Base-by-base conservation (phyloP, 2,888 invertebrate genomes). In the Microlaimidae sp. region DNA sequence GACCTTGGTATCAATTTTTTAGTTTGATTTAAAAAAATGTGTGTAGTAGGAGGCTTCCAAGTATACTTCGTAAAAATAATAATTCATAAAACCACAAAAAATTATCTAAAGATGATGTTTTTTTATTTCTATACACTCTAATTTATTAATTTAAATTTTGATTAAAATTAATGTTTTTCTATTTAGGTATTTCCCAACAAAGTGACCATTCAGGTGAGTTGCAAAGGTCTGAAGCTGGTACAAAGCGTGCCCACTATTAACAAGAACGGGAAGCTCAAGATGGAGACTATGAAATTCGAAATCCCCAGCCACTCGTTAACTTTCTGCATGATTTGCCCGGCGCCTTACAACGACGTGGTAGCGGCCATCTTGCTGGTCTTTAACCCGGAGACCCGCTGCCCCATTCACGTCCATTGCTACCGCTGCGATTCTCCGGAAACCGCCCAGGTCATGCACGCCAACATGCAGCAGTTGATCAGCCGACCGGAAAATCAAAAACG, bases 381-480 rank as follows among this genome's bases (percentile, higher is more conserved):
- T 70, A 93, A 93, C 75, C 90, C 92, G 0, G 81, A 86, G 53
- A 90, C 90, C 7, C 83, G 85, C 62, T 87, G 88, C 69, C 90
- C 90, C 0, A 81, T 93, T 26, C 92, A 93, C 69, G 88, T 90
- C 2, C 93, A 95, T 70, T 90, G 88, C 52, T 93, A 80, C 70
- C 80, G 90, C 74, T 76, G 75, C 71, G 93, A 93, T 72, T 87
- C 87, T 10, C 81, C 87, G 59, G 84, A 87, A 69, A 93, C 92
- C 23, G 92, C 93, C 0, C 80, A 83, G 57, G 79, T 87, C 68
- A 78, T 95, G 55, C 82, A 82, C 69, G 79, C 81, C 13, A 89
- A 89, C 66, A 74, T 93, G 56, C 83, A 85, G 72, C 79, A 82
- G 7, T 73, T 93, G 55, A 69, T 86, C 63, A 81, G 83, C 61